Conservation (phyloP, 2,888 invertebrate genomes). For the Lochmaea crataegi region DNA sequence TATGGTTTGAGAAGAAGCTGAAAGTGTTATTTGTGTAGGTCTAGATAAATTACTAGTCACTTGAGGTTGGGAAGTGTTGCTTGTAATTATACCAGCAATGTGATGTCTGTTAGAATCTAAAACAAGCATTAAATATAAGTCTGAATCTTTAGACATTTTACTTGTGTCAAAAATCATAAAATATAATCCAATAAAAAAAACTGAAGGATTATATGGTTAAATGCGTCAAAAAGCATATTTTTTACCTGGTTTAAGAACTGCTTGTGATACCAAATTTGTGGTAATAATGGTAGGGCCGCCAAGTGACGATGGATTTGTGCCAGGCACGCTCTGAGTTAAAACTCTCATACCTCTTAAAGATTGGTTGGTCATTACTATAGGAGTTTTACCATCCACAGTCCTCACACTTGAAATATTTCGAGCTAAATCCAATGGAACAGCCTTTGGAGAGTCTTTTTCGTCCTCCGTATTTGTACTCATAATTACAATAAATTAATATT, state of each 20-base stretch:
- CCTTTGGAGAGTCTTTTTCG: constrained; percentile 70
- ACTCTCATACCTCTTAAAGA: constrained; percentile 63
- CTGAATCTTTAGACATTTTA: neutral
- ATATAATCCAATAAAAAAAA: neutral
- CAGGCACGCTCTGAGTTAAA: constrained; percentile 58
- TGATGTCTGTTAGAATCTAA: constrained; percentile 50
- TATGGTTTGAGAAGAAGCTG: constrained; percentile 58
- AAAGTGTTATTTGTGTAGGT: constrained; percentile 62
- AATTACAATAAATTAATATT: constrained; percentile 39
- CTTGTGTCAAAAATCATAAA: neutral
- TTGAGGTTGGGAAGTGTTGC: constrained; percentile 44
- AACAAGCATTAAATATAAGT: constrained; percentile 5
- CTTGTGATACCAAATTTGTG: constrained; percentile 65
- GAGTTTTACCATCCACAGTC: constrained; percentile 62
- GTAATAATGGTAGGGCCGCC: constrained; percentile 62
- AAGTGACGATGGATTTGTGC: constrained; percentile 57
- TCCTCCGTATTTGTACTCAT: constrained; percentile 67
- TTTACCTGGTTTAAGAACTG: constrained; percentile 68
- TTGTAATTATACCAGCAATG: constrained; percentile 48
- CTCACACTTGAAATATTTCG: constrained; percentile 67
- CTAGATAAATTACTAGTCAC: constrained; percentile 52
- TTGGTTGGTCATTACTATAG: constrained; percentile 61
- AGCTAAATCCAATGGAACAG: constrained; percentile 68
- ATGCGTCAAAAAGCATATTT: constrained; percentile 14
- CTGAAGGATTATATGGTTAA: neutral